Evolutionary conservation across 37 sponge, comb jelly and placozoan species (phyloP), one percentile per base, ranked within the genome.

Genomic region (Beroe ovata): DNA sequence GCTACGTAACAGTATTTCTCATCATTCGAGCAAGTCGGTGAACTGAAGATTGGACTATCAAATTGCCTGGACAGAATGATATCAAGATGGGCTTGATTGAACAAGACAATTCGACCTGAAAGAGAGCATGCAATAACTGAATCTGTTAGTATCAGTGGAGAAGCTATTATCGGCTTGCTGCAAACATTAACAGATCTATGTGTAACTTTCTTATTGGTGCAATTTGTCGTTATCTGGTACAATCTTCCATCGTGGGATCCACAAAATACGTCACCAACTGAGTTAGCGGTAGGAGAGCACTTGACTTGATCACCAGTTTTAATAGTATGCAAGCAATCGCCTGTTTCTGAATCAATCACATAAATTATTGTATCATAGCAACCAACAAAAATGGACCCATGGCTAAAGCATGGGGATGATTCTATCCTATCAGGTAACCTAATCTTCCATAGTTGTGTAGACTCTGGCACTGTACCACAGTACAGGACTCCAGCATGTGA

Each of bases 221-320:
- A n/a, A n/a, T n/a, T n/a, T n/a, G n/a, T n/a, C n/a, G n/a, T 47
- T 6, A 47, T 30, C 30, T 66, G 29, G 30, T 66, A 66, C 69
- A 66, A 16, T 41, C 22, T 77, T 2, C 84, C 84, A 40, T 77
- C 84, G 28, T 77, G 84, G 28, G 84, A 77, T 8, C 84, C 84
- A 77, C 84, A 77, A 54, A 32, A 77, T 8, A 77, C 84, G 14
- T 25, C 25, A 33, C 36, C 69, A 33, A 6, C 36, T 32, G 54
- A 21, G 8, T 29, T 19, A 21, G 71, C 38, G 20, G 20, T 8
- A 1, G 84, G 84, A 39, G 84, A 40, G 41, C 84, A 77, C 23
- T 39, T 77, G 54, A 77, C 84, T 23, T 77, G 84, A 20, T 77
- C 84, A 0, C 47, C 54, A 16, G 84, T 77, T 41, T n/a, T 0